phyloP scores from a whole-genome alignment of 23 tunicate genomes.

The Ciona savignyi region DNA sequence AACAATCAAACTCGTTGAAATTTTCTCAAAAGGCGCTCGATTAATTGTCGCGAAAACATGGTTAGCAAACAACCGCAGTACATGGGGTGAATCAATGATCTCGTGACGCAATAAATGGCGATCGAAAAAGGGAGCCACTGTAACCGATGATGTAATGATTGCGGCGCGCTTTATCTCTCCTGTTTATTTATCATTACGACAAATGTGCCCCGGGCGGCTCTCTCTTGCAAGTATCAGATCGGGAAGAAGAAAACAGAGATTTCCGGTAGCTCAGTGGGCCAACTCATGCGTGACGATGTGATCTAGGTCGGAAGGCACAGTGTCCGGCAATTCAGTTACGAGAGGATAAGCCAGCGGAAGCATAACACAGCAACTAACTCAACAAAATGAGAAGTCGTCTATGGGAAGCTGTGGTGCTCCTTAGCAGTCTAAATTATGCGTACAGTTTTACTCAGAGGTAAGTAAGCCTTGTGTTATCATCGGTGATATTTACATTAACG shows the following conservation, averaged over 20 bases:
- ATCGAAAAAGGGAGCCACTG: too few species aligned
- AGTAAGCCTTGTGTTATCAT: background rate
- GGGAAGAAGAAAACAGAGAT: background rate
- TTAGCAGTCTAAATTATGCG: background rate
- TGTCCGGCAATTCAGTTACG: background rate
- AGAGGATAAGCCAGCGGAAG: background rate
- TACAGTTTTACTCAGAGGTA: conserved; percentile 17
- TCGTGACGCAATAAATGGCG: background rate
- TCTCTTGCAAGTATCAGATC: background rate
- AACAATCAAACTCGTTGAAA: background rate
- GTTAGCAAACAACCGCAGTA: background rate
- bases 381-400: background rate
- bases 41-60: background rate
- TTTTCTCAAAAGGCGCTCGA: background rate
- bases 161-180: too few species aligned
- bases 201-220: background rate
- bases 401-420: background rate
- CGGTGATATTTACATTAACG: background rate
- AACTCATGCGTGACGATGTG: conserved; percentile 25
- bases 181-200: background rate
- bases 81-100: background rate
- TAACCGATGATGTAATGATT: too few species aligned
- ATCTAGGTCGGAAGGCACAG: background rate
- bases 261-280: conserved; percentile 2
- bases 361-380: too few species aligned